Conservation (phyloP, 2,797 vertebrate species). For the Sebastiscus albofasciatus region DNA sequence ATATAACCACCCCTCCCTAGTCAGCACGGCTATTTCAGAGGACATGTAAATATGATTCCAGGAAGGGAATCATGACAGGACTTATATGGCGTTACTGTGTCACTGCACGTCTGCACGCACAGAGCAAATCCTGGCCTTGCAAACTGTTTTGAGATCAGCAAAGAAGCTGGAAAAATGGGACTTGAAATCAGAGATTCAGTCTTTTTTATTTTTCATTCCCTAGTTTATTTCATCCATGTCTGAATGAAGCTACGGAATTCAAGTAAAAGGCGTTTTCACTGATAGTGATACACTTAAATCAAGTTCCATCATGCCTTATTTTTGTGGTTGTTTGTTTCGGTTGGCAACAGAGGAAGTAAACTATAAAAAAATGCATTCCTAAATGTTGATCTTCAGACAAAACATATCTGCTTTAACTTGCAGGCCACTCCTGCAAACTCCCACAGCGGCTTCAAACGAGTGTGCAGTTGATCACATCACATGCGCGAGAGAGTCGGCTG, state of each 20-base stretch:
- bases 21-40: slow-evolving; percentile 59
- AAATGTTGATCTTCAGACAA: neutral
- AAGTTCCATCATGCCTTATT: neutral
- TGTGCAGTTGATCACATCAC: slow-evolving; percentile 30
- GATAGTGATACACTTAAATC: neutral
- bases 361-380: neutral
- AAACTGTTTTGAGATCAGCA: neutral
- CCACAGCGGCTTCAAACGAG: neutral
- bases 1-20: neutral
- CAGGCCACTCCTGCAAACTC: neutral
- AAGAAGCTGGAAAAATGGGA: neutral
- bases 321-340: neutral
- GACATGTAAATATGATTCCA: slow-evolving; percentile 34
- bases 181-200: neutral
- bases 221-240: neutral
- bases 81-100: neutral
- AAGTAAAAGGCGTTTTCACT: neutral
- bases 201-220: neutral
- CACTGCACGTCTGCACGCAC: neutral
- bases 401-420: slow-evolving; percentile 16
- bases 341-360: neutral
- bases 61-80: neutral
- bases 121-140: neutral
- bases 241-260: neutral
- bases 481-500: neutral